These are phyloP conservation scores for Leptosomus discolor DNA, from an alignment of 2,113 vertebrate genomes.

Conservation along the genomic window DNA sequence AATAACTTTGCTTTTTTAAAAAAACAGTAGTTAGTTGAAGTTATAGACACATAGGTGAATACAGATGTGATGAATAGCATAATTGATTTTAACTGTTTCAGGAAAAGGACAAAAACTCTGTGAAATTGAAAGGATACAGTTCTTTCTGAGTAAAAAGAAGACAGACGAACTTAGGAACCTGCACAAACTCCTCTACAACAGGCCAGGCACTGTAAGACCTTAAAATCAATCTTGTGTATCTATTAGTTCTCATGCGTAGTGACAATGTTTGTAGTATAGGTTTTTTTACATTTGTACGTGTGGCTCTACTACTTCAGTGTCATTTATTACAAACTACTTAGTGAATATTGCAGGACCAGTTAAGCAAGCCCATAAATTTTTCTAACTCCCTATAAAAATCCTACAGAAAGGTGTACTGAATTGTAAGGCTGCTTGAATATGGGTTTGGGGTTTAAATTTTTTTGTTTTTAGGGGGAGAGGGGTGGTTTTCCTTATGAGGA, in stretches of 20 bases:
- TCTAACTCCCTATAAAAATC: not conserved
- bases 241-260: not conserved
- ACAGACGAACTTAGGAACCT: constrained; percentile 89
- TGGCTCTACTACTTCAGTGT: not conserved
- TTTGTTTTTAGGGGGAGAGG: rapidly evolving
- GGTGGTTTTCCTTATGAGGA: not conserved
- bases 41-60: not conserved
- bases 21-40: not conserved
- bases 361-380: not conserved
- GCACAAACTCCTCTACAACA: constrained; percentile 91
- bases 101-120: constrained; percentile 91
- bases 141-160: constrained; percentile 91
- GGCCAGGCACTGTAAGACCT: constrained; percentile 89
- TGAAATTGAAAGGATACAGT: constrained; percentile 91
- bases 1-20: not conserved
- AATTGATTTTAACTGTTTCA: constrained; percentile 42
- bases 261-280: not conserved
- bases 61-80: not conserved
- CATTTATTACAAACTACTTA: not conserved
- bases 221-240: not conserved
- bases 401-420: not conserved
- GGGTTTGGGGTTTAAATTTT: not conserved
- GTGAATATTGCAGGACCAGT: not conserved
- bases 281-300: not conserved
- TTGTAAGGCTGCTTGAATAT: not conserved